Evolutionary conservation across 1,140 invertebrate genomes (phyloP).

Genomic region (Oedothorax gibbosus): DNA sequence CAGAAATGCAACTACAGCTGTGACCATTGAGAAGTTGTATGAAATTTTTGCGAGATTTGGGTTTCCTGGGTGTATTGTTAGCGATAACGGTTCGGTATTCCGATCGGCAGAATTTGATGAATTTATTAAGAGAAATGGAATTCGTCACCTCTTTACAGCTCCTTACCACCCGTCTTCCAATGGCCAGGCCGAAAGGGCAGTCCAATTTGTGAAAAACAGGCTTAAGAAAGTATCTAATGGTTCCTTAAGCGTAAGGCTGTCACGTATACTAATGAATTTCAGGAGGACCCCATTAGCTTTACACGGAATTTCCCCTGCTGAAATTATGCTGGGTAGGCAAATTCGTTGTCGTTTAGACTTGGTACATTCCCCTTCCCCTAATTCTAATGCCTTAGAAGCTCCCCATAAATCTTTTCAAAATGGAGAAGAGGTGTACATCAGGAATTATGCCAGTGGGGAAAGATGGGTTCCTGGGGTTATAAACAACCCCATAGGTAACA

Average conservation of each 20-base stretch:
- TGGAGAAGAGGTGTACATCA: not conserved
- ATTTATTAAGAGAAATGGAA: conserved; percentile 46
- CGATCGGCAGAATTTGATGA: conserved; percentile 61
- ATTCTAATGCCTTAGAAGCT: not conserved
- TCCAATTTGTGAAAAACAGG: conserved; percentile 4
- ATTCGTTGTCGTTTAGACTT: conserved; percentile 19
- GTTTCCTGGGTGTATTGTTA: conserved; percentile 63
- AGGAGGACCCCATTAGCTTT: not conserved
- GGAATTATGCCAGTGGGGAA: not conserved
- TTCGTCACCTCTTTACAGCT: conserved; percentile 63
- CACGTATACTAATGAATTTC: conserved; percentile 17
- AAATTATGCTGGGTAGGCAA: conserved; percentile 12
- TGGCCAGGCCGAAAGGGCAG: conserved; percentile 63
- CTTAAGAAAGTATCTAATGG: not conserved
- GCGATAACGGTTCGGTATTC: conserved; percentile 69
- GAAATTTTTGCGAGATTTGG: conserved; percentile 65
- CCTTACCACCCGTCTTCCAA: conserved; percentile 65
- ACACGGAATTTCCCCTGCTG: conserved; percentile 19
- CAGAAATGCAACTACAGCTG: not conserved
- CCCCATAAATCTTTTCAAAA: not conserved
- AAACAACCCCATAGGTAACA: not conserved
- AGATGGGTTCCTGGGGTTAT: conserved; percentile 14
- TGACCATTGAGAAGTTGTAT: conserved; percentile 1
- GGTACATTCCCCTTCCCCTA: not conserved
- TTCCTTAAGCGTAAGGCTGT: conserved; percentile 11